Evolutionary conservation across 2,113 vertebrate genomes (phyloP), one percentile per base, ranked within the genome.

Genomic region (Electrona antarctica): DNA sequence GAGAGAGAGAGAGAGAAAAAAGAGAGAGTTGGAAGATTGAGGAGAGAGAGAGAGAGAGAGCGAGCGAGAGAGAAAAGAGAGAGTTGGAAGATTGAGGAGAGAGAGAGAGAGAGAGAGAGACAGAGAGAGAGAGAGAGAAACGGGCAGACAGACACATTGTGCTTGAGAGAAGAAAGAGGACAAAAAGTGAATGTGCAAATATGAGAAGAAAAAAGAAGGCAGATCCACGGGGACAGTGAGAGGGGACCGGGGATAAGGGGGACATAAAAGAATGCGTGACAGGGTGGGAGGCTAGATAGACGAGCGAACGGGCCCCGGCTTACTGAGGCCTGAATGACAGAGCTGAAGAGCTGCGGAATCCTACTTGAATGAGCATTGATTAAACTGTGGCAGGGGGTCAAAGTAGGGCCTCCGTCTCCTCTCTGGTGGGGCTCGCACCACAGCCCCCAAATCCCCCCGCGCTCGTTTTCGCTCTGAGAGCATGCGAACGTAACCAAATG

Each of bases 281-380:
- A 64, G 62, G 48, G 51, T 7, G 21, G 13, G 29, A 6, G 6
- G 48, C 13, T 4, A 7, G 33, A 29, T 12, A 56, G 54, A 14
- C 6, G 54, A 33, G 69, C 1, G 9, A 63, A 2, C n/a, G n/a
- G 29, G 29, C 67, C 60, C 64, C 54, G 33, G 49, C 74, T 81
- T 68, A 61, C n/a, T 63, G 62, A 56, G 62, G 78, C 60, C n/a
- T 60, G 85, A 74, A 76, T 76, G 86, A 86, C 83, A 73, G 86
- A 81, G 85, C 80, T 62, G 76, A 80, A 82, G 71, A 29, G 7
- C 29, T 56, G 59, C 74, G 58, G 74, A 76, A 69, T 89, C 82
- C 80, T 48, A 48, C 69, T 12, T 82, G 80, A 91, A 91, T 88
- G 61, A 76, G 76, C 62, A 81, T 80, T 85, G 85, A 88, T 88